phyloP scores from a whole-genome alignment of 2,797 vertebrate species.

The Carcharodon carcharias region DNA sequence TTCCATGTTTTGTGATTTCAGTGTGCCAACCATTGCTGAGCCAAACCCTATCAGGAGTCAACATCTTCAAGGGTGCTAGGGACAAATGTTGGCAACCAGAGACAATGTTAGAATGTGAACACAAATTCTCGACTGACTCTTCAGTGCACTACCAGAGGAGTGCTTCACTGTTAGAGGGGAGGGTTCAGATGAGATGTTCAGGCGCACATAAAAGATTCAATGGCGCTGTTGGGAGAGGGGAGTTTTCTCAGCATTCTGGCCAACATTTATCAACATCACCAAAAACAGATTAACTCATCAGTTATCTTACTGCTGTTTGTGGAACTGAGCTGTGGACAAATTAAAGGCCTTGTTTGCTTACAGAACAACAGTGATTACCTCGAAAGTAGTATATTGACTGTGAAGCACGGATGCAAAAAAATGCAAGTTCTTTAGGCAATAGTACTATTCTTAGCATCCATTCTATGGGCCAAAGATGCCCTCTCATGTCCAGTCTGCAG shows the following conservation, averaged over 20 bases:
- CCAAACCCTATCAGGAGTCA: neutral
- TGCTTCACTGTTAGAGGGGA: neutral
- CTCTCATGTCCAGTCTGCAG: neutral
- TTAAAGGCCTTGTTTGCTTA: neutral
- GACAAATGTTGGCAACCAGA: neutral
- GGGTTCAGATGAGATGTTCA: neutral
- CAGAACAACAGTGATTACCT: neutral
- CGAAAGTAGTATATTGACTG: neutral
- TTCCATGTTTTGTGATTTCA: neutral
- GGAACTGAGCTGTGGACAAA: neutral
- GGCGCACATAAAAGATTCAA: neutral
- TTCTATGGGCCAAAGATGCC: neutral
- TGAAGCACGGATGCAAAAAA: neutral
- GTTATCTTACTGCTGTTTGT: neutral
- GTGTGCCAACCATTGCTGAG: neutral
- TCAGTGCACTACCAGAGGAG: neutral
- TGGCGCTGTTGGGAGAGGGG: neutral
- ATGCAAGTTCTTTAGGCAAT: neutral
- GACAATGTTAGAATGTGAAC: neutral
- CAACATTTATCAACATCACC: neutral
- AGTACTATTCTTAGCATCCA: neutral
- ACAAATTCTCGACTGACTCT: neutral
- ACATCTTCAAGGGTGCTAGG: neutral
- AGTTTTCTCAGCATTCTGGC: neutral
- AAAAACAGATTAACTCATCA: neutral